A percentile compares a stretch with the other conserved stretches of the same genome.
phyloP scores from a whole-genome alignment of 2,888 invertebrate genomes.

The Mythimna impura region DNA sequence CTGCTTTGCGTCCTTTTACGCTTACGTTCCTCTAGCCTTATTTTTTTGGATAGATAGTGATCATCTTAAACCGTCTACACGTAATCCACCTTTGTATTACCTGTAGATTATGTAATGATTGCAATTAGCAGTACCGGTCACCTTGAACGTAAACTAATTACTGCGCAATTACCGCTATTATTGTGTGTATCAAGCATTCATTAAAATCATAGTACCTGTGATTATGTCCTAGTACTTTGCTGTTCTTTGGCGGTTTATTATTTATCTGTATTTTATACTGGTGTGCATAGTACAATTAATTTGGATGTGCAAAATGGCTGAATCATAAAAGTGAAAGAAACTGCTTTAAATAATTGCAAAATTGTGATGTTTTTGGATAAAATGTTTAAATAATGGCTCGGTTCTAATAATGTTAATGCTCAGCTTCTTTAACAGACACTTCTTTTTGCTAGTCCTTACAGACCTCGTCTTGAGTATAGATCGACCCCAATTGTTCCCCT shows the following conservation, averaged over 20 bases:
- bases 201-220: slow-evolving; percentile 27
- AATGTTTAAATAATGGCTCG: no score
- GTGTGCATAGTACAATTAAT: neutral
- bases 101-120: slow-evolving; percentile 30
- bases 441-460: neutral
- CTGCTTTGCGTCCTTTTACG: neutral
- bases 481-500: neutral
- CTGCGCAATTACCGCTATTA: slow-evolving; percentile 35
- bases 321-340: neutral
- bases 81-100: neutral
- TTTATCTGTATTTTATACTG: neutral
- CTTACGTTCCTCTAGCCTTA: no score
- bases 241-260: slow-evolving; percentile 22
- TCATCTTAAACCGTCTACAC: neutral
- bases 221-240: slow-evolving; percentile 14
- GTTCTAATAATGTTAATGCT: neutral
- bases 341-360: neutral
- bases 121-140: slow-evolving; percentile 29
- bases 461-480: neutral
- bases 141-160: slow-evolving; percentile 48
- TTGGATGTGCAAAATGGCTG: neutral
- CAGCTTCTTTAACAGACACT: neutral
- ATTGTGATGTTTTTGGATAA: neutral
- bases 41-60: no score
- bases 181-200: slow-evolving; percentile 30